phyloP scores from a whole-genome alignment of 2,888 invertebrate species.

The Oscheius sp. region DNA sequence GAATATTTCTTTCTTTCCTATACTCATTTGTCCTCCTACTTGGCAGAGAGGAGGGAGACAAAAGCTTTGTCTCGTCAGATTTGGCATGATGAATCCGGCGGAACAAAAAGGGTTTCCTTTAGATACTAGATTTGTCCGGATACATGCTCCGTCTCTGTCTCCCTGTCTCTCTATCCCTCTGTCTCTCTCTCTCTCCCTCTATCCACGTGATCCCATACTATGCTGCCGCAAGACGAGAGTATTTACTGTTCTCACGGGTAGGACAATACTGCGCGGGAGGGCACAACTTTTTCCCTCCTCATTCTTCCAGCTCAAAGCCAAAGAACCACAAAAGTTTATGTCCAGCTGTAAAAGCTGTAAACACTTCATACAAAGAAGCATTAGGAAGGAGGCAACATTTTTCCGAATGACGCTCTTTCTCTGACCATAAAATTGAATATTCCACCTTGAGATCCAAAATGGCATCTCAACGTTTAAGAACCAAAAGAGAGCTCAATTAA shows the following conservation, averaged over 20 bases:
- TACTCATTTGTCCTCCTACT: not conserved
- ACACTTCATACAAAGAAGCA: too few relatives aligned
- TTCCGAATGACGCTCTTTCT: too few relatives aligned
- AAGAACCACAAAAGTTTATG: not conserved
- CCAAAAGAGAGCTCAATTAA: too few relatives aligned
- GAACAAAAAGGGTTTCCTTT: not conserved
- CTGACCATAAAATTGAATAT: too few relatives aligned
- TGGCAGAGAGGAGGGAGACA: not conserved
- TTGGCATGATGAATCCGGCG: too few relatives aligned
- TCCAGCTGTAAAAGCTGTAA: too few relatives aligned
- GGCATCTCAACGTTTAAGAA: too few relatives aligned
- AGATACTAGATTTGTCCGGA: not conserved
- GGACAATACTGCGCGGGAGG: too few relatives aligned
- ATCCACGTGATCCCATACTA: not conserved
- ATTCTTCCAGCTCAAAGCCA: not conserved
- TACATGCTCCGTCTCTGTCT: not conserved
- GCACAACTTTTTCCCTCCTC: not conserved
- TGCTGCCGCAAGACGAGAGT: not conserved
- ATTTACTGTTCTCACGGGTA: too few relatives aligned
- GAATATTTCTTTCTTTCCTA: not conserved
- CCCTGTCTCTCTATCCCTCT: too few relatives aligned
- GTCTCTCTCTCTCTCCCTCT: conserved; percentile 1
- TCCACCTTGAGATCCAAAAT: too few relatives aligned
- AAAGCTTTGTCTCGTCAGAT: conserved; percentile 2
- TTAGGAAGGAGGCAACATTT: too few relatives aligned